phyloP scores from a whole-genome alignment of 1,140 invertebrate genomes.

The Drosophila athabasca region DNA sequence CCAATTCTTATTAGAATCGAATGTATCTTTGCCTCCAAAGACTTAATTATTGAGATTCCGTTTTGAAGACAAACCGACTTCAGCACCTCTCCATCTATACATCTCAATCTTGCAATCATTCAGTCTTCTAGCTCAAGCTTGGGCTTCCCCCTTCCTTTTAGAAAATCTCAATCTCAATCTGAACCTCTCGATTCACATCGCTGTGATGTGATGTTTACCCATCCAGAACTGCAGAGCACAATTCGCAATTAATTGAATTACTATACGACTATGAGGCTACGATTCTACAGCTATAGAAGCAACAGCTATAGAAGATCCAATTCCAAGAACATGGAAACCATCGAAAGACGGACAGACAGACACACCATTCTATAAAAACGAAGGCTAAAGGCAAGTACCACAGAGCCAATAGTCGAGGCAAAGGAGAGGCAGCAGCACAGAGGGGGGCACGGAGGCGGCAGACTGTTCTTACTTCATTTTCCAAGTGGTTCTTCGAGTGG shows the following conservation, averaged over 20 bases:
- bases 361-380: constrained; percentile 42
- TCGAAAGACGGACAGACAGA: constrained; percentile 1
- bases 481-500: constrained; percentile 17
- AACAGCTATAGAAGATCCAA: constrained; percentile 23
- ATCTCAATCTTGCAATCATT: constrained; percentile 25
- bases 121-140: constrained; percentile 4
- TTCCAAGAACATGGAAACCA: constrained; percentile 22
- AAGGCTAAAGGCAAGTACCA: constrained; percentile 30
- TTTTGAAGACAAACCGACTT: too few relatives aligned
- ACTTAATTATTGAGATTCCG: too few relatives aligned
- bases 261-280: constrained; percentile 8
- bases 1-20: too few relatives aligned
- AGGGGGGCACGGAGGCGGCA: too few relatives aligned
- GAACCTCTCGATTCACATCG: too few relatives aligned
- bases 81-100: background rate
- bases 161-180: too few relatives aligned
- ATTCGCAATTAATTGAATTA: constrained; percentile 49
- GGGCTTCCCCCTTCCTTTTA: too few relatives aligned
- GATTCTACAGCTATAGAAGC: background rate
- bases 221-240: constrained; percentile 21
- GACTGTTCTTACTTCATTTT: constrained; percentile 35
- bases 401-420: too few relatives aligned
- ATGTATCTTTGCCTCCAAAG: too few relatives aligned
- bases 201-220: constrained; percentile 19
- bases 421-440: too few relatives aligned